A percentile compares a stretch with the other conserved stretches of the same genome.
phyloP scores from a whole-genome alignment of 2,113 vertebrate genomes.

The Phalacrocorax aristotelis region DNA sequence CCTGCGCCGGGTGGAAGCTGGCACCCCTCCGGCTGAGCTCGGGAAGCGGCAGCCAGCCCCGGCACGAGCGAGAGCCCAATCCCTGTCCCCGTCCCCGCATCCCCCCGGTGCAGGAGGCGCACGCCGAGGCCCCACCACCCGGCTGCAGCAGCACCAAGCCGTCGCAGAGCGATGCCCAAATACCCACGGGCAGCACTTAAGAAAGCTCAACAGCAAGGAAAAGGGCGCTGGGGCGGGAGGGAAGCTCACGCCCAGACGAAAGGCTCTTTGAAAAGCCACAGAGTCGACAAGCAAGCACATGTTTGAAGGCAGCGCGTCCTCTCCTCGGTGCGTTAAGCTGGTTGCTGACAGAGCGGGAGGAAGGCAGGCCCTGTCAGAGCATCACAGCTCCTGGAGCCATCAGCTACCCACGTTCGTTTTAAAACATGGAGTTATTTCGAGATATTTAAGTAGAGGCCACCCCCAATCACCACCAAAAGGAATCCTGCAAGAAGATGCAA shows the following conservation, averaged over 20 bases:
- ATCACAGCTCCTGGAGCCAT: background rate
- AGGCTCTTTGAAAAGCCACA: background rate
- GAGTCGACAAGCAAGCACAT: rapidly evolving
- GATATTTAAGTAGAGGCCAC: background rate
- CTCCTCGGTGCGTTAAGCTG: background rate
- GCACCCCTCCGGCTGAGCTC: rapidly evolving
- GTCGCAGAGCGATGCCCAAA: background rate
- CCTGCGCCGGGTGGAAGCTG: background rate
- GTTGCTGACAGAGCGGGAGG: background rate
- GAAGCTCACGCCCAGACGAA: background rate
- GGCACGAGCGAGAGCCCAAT: rapidly evolving
- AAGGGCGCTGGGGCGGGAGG: background rate
- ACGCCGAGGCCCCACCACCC: rapidly evolving
- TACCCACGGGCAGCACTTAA: background rate
- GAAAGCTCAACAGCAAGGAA: background rate
- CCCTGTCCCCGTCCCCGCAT: too few relatives aligned
- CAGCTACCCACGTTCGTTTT: background rate
- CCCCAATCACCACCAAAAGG: background rate
- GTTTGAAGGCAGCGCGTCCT: rapidly evolving
- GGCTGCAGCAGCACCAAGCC: background rate
- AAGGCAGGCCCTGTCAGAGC: background rate
- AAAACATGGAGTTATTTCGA: background rate
- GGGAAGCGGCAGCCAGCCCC: background rate
- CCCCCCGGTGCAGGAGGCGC: too few relatives aligned
- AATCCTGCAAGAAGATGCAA: background rate